These are phyloP conservation scores for Hippolais icterina DNA, from an alignment of 2,113 vertebrate genomes.

Conservation along the genomic window DNA sequence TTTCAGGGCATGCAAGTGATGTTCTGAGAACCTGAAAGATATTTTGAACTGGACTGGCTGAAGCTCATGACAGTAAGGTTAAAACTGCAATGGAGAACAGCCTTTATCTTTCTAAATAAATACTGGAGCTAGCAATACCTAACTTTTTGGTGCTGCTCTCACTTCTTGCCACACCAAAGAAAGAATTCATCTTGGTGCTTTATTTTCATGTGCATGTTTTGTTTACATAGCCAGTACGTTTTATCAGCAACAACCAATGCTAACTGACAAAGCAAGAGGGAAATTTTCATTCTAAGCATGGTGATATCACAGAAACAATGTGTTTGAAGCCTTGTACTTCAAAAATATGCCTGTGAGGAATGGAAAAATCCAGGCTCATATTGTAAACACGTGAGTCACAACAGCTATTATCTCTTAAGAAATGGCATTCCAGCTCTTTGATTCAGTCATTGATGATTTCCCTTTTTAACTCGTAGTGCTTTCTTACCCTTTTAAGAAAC, in stretches of 20 bases:
- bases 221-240: constrained; percentile 26
- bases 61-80: not conserved
- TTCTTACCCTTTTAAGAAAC: constrained; percentile 39
- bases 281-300: constrained; percentile 31
- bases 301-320: constrained; percentile 46
- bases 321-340: constrained; percentile 49
- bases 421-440: constrained; percentile 29
- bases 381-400: constrained; percentile 50
- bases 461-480: constrained; percentile 21
- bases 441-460: constrained; percentile 52
- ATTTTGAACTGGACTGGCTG: not conserved
- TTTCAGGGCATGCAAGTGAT: not conserved
- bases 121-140: not conserved
- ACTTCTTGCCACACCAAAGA: not conserved
- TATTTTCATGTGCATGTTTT: constrained; percentile 14
- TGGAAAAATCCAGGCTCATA: constrained; percentile 38
- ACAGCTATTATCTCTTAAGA: constrained; percentile 53
- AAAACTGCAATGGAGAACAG: not conserved
- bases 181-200: not conserved
- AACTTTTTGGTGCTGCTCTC: not conserved
- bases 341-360: constrained; percentile 48
- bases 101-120: not conserved
- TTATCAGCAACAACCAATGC: constrained; percentile 37
- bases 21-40: not conserved
- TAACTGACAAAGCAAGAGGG: constrained; percentile 36